Base-by-base conservation (phyloP, 2,797 vertebrate genomes). In the Ciconia nigra region DNA sequence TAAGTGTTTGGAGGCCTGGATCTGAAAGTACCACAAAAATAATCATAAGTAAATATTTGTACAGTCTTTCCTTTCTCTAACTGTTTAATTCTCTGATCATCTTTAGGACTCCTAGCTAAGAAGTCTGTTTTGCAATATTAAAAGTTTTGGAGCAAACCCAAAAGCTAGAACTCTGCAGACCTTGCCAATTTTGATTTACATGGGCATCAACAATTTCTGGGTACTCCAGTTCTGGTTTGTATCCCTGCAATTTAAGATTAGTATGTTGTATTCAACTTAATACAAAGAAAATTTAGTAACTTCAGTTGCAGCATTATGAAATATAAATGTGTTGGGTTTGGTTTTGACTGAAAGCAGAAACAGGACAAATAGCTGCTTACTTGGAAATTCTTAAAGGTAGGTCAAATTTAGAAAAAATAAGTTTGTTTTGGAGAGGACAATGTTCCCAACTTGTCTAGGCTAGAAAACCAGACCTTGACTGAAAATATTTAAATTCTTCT, bases 11-110 rank as follows among this genome's bases (percentile, higher is more conserved):
- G 79, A 94, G 76, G 61, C 73, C 71, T 87, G 65, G 65, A 80
- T 95, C 79, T 92, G 76, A 96, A 96, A 96, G 89, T 78, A 95
- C 76, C 95, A 95, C 90, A 96, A 89, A 90, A 94, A 94, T 93
- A 96, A 90, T 94, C 87, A 67, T 90, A 88, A 89, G 94, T 95
- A 98, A 98, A 97, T 97, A 98, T 96, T 98, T 98, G 88, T 87
- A 85, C 76, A 96, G 93, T 83, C 82, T 96, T 95, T 86, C 41
- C 88, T 97, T 96, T 97, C 92, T 95, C 62, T 87, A 97, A 97
- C 92, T 92, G 93, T 97, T 98, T 97, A 95, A 82, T 94, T 97
- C 77, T 61, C 86, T 66, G 79, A 95, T 73, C 84, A 96, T 93
- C 96, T 97, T 95, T 97, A 93, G 81, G 89, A 93, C 92, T 94